Conservation (phyloP, 2,888 invertebrate species). For the Pandemis cinnamomeana region DNA sequence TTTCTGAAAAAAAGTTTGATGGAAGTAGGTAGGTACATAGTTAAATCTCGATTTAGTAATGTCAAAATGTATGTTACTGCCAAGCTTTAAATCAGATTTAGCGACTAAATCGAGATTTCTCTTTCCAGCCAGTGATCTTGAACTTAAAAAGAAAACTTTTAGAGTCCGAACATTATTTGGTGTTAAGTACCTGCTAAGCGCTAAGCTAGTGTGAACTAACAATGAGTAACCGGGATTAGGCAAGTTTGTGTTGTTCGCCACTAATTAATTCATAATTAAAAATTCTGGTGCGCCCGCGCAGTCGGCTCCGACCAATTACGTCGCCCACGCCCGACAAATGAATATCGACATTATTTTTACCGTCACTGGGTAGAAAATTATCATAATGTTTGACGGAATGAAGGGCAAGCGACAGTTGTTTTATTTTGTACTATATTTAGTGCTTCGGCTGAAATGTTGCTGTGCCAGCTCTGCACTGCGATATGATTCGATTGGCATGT, state of each 20-base stretch:
- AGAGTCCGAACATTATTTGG: neutral
- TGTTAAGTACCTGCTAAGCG: conserved; percentile 32
- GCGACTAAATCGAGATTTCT: too few species aligned
- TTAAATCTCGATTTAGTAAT: too few species aligned
- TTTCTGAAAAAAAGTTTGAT: too few species aligned
- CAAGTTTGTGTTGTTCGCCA: conserved; percentile 78
- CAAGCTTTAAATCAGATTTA: too few species aligned
- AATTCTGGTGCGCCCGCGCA: conserved; percentile 82
- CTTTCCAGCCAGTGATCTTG: too few species aligned
- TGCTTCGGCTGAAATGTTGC: conserved; percentile 80
- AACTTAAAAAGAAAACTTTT: too few species aligned
- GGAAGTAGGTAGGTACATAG: too few species aligned
- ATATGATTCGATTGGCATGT: conserved; percentile 71
- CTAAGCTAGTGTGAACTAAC: conserved; percentile 51
- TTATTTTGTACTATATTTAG: conserved; percentile 85
- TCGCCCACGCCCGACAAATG: conserved; percentile 58
- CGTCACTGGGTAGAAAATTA: conserved; percentile 63
- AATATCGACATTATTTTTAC: conserved; percentile 67
- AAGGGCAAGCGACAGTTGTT: conserved; percentile 84
- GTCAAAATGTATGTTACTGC: too few species aligned
- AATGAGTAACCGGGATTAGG: conserved; percentile 70
- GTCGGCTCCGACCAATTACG: conserved; percentile 77
- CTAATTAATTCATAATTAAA: conserved; percentile 85
- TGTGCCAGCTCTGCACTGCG: conserved; percentile 75
- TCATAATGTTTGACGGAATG: conserved; percentile 66